These are phyloP conservation scores for Cinclus mexicanus DNA, from an alignment of 2,113 vertebrate species.

Conservation along the genomic window DNA sequence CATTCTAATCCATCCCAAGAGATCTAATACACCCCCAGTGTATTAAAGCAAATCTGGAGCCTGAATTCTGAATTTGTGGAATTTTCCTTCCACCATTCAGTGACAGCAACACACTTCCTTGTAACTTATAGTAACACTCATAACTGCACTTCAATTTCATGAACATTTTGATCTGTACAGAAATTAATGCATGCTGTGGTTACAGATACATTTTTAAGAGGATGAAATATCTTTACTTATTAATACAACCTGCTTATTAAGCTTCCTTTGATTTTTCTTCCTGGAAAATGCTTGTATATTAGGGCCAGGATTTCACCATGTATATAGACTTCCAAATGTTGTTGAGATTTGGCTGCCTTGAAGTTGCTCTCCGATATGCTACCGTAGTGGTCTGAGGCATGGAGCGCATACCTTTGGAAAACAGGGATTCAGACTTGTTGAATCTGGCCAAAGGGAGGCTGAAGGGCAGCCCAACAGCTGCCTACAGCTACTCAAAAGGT, in stretches of 20 bases:
- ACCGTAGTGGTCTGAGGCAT: background rate
- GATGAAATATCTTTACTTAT: background rate
- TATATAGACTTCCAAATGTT: background rate
- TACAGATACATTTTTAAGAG: background rate
- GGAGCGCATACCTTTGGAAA: background rate
- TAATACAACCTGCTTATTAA: background rate
- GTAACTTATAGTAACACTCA: background rate
- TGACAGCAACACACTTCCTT: background rate
- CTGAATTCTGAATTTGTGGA: background rate
- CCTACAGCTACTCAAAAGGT: background rate
- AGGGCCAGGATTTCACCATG: background rate
- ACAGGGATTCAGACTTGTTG: background rate
- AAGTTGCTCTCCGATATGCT: background rate
- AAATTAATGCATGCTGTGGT: background rate
- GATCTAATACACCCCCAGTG: background rate
- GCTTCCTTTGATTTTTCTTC: background rate
- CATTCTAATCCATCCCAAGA: background rate
- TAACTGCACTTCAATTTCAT: background rate
- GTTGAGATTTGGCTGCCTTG: background rate
- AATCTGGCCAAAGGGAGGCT: background rate
- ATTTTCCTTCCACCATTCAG: background rate
- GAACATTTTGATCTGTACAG: background rate
- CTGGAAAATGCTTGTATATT: background rate
- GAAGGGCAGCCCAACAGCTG: background rate
- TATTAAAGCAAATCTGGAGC: background rate